Conservation (phyloP, 1,140 invertebrate genomes). For the Arion vulgaris region DNA sequence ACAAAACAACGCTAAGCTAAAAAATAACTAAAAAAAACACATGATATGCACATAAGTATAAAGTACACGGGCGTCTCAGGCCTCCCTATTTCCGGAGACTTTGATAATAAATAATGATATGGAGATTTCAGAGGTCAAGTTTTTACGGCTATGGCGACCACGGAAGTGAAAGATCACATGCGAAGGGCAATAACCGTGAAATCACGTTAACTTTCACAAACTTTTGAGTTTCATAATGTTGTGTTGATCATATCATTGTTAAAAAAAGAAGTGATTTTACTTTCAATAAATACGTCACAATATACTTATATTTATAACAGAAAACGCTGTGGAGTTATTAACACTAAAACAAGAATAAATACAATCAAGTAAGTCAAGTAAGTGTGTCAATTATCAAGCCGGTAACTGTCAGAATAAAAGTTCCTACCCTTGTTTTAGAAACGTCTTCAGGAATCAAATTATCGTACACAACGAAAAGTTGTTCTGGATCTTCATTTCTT, state of each 20-base stretch:
- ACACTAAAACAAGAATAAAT: no score
- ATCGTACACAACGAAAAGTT: constrained; percentile 61
- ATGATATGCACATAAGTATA: background rate
- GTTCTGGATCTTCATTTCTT: constrained; percentile 60
- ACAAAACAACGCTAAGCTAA: no score
- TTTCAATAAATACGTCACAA: no score
- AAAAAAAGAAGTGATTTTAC: no score
- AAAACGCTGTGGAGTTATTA: no score
- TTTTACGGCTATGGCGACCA: background rate
- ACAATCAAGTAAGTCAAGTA: no score
- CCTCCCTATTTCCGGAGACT: background rate
- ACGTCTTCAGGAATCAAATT: constrained; percentile 55
- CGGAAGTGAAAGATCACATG: background rate
- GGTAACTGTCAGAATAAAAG: background rate
- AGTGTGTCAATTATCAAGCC: no score
- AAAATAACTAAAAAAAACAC: background rate
- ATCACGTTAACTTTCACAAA: background rate
- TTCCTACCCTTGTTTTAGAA: constrained; percentile 53
- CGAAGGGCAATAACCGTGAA: constrained; percentile 8
- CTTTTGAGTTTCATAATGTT: background rate
- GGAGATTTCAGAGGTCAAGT: constrained; percentile 2
- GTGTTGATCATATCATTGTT: no score
- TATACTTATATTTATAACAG: no score
- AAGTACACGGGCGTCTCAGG: background rate
- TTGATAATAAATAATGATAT: constrained; percentile 1